Base-by-base conservation (phyloP, 2,113 vertebrate species). In the Sebastes fasciatus region DNA sequence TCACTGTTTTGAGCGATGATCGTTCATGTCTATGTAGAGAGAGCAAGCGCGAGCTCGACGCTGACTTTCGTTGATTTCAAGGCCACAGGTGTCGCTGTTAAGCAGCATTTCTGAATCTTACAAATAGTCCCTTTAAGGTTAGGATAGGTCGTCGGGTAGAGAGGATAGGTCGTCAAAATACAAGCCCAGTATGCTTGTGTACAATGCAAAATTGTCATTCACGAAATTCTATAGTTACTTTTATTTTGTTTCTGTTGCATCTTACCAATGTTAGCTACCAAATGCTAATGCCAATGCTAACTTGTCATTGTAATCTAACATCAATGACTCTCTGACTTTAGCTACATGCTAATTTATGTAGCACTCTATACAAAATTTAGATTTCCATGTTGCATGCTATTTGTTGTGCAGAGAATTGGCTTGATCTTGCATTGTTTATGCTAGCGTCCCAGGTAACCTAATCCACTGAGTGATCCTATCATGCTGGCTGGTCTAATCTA, bases 391-490 rank as follows among this genome's bases (percentile, higher is more conserved):
- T n/a, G 19, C 17, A 48, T 2, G 6, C 66, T 75, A 13, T 77
- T 71, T 65, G 57, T 52, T 74, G 21, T 67, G 4, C n/a, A 45
- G 21, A n/a, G 79, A 83, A 67, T 62, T 77, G 65, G 66, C 71
- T 73, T 92, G 88, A 93, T 91, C 82, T 77, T 78, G 51, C 34
- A 52, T 70, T 78, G 77, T 84, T 80, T 89, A 54, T 69, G 57
- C 74, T 43, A 49, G 71, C 72, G 57, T 79, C 83, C 72, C 86
- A 90, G 83, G 83, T 88, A 80, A n/a, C 49, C 73, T 91, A 92
- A 94, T 92, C 91, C 90, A 55, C 40, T 8, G 71, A 82, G 82
- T 86, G 86, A 93, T 93, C 92, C 92, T 85, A 84, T 92, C 90
- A 84, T 70, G 85, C 74, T 73, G 52, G 83, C 86, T 26, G 48